A percentile compares a stretch with the other conserved stretches of the same genome.
Evolutionary conservation across 37 sponge, comb jelly and placozoan species (phyloP).

Genomic region (Cladorhizidae sp.): DNA sequence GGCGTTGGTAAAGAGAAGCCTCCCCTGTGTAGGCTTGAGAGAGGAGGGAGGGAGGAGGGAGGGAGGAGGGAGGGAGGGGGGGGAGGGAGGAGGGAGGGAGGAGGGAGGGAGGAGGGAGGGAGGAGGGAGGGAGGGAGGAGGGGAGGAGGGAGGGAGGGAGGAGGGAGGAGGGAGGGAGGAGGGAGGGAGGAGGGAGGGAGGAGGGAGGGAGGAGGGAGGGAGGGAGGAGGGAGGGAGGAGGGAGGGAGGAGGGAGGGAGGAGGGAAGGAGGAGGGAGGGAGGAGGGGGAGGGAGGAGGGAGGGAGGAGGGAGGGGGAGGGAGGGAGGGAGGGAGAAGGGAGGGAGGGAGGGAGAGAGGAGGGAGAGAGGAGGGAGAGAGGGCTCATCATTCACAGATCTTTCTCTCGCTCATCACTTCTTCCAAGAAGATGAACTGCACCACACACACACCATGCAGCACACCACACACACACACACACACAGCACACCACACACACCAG

Average conservation of each 20-base stretch:
- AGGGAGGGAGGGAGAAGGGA: not conserved
- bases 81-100: slow-evolving; percentile 16
- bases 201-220: not conserved
- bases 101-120: not conserved
- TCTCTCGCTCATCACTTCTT: no score
- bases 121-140: slow-evolving; percentile 4
- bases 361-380: not conserved
- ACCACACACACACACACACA: slow-evolving; percentile 7
- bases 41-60: slow-evolving; percentile 9
- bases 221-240: not conserved
- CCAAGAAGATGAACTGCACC: no score
- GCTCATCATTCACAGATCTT: no score
- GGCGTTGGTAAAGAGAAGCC: slow-evolving; percentile 40
- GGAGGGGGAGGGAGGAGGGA: not conserved
- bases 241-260: not conserved
- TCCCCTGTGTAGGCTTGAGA: slow-evolving; percentile 48
- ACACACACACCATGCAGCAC: slow-evolving; percentile 4
- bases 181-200: not conserved
- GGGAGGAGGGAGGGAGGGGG: not conserved
- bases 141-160: not conserved
- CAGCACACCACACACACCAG: slow-evolving; percentile 3
- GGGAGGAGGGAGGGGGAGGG: not conserved
- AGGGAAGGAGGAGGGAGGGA: slow-evolving; percentile 1
- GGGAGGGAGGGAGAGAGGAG: slow-evolving; percentile 14
- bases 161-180: not conserved